These are phyloP conservation scores for Noctua fimbriata DNA, from an alignment of 2,888 invertebrate genomes.

Conservation along the genomic window DNA sequence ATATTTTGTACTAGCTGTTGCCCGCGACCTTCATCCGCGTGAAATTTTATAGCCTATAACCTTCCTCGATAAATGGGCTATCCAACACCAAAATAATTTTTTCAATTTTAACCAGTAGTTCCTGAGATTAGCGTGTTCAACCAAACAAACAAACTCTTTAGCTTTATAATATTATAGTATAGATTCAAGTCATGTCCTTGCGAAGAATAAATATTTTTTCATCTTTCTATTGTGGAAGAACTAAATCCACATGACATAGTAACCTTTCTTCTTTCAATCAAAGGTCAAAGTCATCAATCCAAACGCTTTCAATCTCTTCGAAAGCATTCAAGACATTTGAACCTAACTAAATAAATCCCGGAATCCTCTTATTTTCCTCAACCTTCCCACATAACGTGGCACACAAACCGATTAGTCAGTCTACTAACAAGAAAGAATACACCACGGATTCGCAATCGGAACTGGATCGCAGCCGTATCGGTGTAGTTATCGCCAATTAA, in stretches of 20 bases:
- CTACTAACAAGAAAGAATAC: conserved; percentile 71
- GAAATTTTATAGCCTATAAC: no score
- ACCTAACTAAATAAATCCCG: conserved; percentile 38
- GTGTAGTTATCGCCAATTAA: conserved; percentile 78
- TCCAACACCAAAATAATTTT: no score
- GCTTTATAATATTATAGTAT: no score
- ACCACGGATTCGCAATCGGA: conserved; percentile 72
- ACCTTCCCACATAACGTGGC: conserved; percentile 45
- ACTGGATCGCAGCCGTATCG: conserved; percentile 63
- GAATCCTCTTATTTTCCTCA: conserved; percentile 50
- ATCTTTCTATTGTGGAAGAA: background rate
- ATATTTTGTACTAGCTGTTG: no score
- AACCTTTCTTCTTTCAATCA: background rate
- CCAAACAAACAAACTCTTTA: no score
- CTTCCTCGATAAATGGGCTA: no score
- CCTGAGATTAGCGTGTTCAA: no score
- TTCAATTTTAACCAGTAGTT: no score
- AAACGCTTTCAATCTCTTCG: conserved; percentile 16
- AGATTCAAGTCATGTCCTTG: no score
- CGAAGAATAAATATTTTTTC: background rate
- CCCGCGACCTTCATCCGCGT: no score
- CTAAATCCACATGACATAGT: background rate
- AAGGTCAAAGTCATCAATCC: background rate
- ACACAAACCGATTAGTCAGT: conserved; percentile 62
- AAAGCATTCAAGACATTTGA: conserved; percentile 9